Conservation (phyloP, 2,113 vertebrate genomes). For the Aepyceros melampus region DNA sequence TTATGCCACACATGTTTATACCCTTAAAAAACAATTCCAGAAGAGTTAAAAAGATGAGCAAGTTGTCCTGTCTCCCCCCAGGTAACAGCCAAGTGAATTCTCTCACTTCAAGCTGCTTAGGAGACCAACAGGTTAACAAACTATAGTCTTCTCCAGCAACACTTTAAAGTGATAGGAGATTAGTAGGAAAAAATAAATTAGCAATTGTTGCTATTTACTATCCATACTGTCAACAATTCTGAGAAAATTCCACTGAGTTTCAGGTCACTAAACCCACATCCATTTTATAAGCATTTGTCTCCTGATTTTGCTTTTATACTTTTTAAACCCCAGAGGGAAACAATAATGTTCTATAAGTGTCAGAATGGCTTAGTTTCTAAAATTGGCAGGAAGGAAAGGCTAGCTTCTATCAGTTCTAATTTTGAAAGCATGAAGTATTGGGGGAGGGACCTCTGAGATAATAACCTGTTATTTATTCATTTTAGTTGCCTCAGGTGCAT, state of each 20-base stretch:
- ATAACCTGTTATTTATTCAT: background rate
- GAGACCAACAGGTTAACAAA: background rate
- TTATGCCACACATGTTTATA: background rate
- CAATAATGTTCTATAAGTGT: conserved; percentile 21
- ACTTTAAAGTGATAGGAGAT: background rate
- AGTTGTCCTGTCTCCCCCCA: background rate
- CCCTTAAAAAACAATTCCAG: background rate
- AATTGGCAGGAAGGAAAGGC: background rate
- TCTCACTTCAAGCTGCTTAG: background rate
- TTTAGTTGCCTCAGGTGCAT: background rate
- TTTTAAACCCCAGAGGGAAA: conserved; percentile 36
- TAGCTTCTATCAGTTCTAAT: conserved; percentile 26
- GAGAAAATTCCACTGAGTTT: conserved; percentile 13
- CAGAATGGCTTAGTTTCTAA: conserved; percentile 36
- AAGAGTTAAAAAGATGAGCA: background rate
- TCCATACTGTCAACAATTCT: conserved; percentile 38
- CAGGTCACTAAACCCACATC: conserved; percentile 3
- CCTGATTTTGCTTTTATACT: background rate
- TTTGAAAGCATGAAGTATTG: background rate
- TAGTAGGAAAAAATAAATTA: background rate
- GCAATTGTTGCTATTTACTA: background rate
- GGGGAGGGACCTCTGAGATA: background rate
- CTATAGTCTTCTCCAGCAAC: background rate
- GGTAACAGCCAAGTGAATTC: background rate
- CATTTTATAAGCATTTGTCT: background rate